Evolutionary conservation across 2,113 vertebrate genomes (phyloP).

Genomic region (Empidonax traillii): DNA sequence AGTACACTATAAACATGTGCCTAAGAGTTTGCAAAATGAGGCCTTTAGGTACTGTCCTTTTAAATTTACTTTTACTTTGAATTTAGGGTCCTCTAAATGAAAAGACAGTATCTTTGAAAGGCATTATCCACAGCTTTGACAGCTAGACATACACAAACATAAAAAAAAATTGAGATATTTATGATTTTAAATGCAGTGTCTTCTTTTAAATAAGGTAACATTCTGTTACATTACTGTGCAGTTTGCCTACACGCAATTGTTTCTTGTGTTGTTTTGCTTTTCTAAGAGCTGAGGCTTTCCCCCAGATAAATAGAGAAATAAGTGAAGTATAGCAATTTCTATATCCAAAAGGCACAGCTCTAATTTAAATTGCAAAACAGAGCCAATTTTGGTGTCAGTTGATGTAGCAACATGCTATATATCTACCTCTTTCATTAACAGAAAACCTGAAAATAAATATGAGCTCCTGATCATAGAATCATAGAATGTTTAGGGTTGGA

Average conservation of each 20-base stretch:
- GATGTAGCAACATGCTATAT: neutral
- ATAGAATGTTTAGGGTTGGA: neutral
- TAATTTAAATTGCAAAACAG: conserved; percentile 20
- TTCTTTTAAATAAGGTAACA: neutral
- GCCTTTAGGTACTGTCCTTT: neutral
- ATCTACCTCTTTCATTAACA: neutral
- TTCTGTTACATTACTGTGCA: neutral
- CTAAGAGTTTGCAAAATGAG: neutral
- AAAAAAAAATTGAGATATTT: neutral
- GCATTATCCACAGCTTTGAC: neutral
- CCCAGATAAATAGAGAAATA: neutral
- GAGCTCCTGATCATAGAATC: neutral
- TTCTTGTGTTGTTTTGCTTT: neutral
- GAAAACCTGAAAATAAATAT: neutral
- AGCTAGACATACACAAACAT: neutral
- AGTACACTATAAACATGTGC: neutral
- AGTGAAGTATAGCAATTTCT: neutral
- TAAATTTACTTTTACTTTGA: neutral
- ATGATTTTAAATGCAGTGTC: neutral
- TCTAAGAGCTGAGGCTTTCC: neutral
- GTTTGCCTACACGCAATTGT: neutral
- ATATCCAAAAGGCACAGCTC: neutral
- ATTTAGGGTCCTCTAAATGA: neutral
- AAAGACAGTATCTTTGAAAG: neutral
- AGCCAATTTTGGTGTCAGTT: neutral